Evolutionary conservation across 2,113 vertebrate genomes (phyloP).

Genomic region (Mus spicilegus): DNA sequence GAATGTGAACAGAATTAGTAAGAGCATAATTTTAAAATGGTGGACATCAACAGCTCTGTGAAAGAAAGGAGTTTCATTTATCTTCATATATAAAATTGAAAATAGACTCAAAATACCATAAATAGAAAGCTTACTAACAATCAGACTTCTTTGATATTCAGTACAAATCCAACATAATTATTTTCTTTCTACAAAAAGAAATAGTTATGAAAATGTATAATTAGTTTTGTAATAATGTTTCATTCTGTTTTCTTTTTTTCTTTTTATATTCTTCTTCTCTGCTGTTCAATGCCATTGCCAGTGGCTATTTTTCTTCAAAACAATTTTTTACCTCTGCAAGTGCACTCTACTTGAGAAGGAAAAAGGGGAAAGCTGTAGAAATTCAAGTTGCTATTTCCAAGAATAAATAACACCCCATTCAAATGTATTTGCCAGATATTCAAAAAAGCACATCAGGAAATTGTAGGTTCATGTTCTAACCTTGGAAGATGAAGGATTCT

Average conservation of each 20-base stretch:
- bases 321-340: slow-evolving; percentile 48
- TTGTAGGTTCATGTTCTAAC: slow-evolving; percentile 3
- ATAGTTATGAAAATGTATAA: slow-evolving; percentile 63
- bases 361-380: neutral
- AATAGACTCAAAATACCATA: slow-evolving; percentile 31
- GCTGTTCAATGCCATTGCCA: slow-evolving; percentile 69
- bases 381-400: slow-evolving; percentile 45
- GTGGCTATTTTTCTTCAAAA: slow-evolving; percentile 61
- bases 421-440: slow-evolving; percentile 13
- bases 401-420: slow-evolving; percentile 57
- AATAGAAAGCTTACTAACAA: slow-evolving; percentile 43
- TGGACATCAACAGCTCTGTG: neutral
- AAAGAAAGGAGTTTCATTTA: neutral
- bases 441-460: neutral
- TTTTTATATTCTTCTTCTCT: slow-evolving; percentile 60
- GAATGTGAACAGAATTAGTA: neutral
- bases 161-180: slow-evolving; percentile 74
- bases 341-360: neutral
- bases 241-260: slow-evolving; percentile 46
- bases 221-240: slow-evolving; percentile 55
- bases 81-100: neutral
- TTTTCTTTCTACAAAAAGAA: slow-evolving; percentile 64
- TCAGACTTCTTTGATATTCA: slow-evolving; percentile 73
- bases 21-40: neutral
- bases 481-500: neutral